Evolutionary conservation across 2,797 vertebrate genomes (phyloP).

Genomic region (Platyrinchus mystaceus): DNA sequence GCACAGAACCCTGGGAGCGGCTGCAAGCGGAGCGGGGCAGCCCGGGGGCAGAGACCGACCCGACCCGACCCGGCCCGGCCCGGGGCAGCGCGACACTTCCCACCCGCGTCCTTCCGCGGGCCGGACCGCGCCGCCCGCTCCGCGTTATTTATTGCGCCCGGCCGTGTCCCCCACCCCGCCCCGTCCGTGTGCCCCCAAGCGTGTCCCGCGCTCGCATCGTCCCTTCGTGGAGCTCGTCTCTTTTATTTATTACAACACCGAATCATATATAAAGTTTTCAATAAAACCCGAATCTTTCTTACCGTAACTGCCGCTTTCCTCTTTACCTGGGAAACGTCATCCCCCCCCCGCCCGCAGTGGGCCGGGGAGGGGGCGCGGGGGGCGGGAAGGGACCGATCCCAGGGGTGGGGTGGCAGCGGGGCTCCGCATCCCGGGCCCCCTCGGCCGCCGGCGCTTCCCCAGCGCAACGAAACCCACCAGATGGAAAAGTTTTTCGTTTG

Average conservation of each 20-base stretch:
- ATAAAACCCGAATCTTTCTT: constrained; percentile 94
- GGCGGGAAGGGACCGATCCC: not conserved
- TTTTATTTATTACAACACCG: constrained; percentile 96
- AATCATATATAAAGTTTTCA: constrained; percentile 91
- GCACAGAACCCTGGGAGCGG: not conserved
- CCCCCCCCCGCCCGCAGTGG: not conserved
- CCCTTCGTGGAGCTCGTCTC: constrained; percentile 82
- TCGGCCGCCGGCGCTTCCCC: not conserved
- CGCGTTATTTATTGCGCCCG: constrained; percentile 26
- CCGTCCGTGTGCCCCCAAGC: constrained; percentile 67
- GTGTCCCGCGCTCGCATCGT: constrained; percentile 79
- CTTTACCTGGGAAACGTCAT: constrained; percentile 38
- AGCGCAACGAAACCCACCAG: not conserved
- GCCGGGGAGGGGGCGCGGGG: not conserved
- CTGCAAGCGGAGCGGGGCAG: not conserved
- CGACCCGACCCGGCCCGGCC: not conserved
- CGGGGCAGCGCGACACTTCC: not conserved
- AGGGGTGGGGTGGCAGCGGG: not conserved
- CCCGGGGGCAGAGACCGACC: not conserved
- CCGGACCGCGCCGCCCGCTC: not conserved
- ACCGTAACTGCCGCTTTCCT: constrained; percentile 70
- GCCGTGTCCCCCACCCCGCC: constrained; percentile 49
- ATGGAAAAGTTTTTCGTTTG: not conserved
- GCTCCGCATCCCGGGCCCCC: not conserved
- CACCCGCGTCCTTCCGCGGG: not conserved